phyloP scores from a whole-genome alignment of 2,888 invertebrate genomes.

The Oxyscelio sp. region DNA sequence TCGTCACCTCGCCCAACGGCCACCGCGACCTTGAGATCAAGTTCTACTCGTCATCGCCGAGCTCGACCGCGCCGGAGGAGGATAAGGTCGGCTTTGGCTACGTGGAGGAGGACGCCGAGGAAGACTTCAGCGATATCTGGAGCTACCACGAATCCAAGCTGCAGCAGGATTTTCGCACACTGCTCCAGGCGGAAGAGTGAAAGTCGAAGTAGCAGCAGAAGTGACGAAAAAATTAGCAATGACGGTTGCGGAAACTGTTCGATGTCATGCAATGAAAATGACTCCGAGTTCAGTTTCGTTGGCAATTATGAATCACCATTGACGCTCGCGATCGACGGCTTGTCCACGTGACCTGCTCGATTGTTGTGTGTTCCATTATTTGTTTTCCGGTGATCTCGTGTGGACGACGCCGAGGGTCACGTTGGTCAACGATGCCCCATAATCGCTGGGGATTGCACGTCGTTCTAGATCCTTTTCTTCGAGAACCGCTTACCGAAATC shows the following conservation, averaged over 20 bases:
- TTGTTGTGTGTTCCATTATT: conserved; percentile 5
- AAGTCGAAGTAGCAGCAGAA: conserved; percentile 33
- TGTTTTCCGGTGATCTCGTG: conserved; percentile 18
- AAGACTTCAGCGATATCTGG: conserved; percentile 86
- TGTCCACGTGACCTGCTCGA: conserved; percentile 20
- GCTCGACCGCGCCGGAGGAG: conserved; percentile 85
- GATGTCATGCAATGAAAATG: background rate
- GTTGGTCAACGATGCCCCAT: background rate
- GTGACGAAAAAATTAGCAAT: background rate
- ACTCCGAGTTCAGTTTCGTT: background rate
- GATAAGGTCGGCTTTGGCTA: conserved; percentile 78
- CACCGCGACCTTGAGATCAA: conserved; percentile 94
- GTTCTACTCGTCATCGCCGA: conserved; percentile 92
- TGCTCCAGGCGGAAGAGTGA: conserved; percentile 87
- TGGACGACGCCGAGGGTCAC: conserved; percentile 1
- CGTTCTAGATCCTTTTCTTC: too few relatives aligned
- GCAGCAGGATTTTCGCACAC: conserved; percentile 86
- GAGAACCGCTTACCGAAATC: too few relatives aligned
- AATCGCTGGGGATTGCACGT: background rate
- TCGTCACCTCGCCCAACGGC: conserved; percentile 93
- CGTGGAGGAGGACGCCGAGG: conserved; percentile 78
- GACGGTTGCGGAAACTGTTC: conserved; percentile 1
- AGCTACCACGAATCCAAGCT: conserved; percentile 87
- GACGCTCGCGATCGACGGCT: conserved; percentile 1
- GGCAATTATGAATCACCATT: conserved; percentile 2